These are phyloP conservation scores for Micrastur ruficollis DNA, from an alignment of 2,797 vertebrate genomes.

Conservation along the genomic window DNA sequence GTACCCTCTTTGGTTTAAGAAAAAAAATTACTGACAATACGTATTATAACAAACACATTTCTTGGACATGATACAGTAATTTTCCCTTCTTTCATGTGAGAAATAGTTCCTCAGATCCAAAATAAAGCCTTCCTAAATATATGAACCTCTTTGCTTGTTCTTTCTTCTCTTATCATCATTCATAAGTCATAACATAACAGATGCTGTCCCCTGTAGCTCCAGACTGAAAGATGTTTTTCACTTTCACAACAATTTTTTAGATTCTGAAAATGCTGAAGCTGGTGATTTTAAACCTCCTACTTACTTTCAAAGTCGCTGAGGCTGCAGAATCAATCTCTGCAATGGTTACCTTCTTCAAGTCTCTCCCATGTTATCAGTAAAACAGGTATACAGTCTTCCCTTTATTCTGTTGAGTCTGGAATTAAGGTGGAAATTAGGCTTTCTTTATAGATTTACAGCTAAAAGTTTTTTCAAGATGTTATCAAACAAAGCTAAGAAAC, in stretches of 20 bases:
- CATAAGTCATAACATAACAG: background rate
- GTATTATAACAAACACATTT: slow-evolving; percentile 35
- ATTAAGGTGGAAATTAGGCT: background rate
- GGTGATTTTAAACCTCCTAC: background rate
- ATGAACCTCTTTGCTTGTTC: background rate
- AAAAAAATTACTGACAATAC: background rate
- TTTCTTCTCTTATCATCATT: background rate
- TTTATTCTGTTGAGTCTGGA: background rate
- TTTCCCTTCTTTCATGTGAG: slow-evolving; percentile 40
- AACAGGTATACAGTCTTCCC: background rate
- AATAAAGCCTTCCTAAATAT: slow-evolving; percentile 46
- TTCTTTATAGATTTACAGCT: background rate
- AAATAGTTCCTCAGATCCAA: slow-evolving; percentile 53
- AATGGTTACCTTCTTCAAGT: background rate
- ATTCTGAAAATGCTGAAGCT: slow-evolving; percentile 10
- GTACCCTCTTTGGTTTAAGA: background rate
- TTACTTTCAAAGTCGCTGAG: slow-evolving; percentile 12
- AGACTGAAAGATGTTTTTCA: background rate
- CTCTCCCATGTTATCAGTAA: background rate
- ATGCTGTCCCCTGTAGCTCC: background rate
- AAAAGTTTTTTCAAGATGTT: background rate
- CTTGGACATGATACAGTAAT: slow-evolving; percentile 18
- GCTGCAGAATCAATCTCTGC: background rate
- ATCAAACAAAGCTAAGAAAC: background rate
- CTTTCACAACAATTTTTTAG: background rate